Percentiles rank a stretch among this genome's conserved stretches.
phyloP scores from a whole-genome alignment of 2,888 invertebrate species.

The Tipula unca region DNA sequence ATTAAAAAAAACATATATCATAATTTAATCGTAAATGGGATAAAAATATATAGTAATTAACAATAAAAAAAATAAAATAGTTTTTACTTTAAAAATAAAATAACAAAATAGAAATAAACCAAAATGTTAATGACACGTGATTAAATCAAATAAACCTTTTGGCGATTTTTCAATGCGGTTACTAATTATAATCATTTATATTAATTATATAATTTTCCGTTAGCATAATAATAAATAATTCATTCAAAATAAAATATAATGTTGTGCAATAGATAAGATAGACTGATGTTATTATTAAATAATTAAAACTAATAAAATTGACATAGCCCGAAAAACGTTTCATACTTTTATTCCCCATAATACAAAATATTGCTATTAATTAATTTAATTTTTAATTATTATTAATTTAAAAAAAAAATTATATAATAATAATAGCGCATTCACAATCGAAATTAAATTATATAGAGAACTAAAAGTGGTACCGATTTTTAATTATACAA shows the following conservation, averaged over 20 bases:
- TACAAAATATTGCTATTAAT: background rate
- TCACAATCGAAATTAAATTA: background rate
- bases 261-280: constrained; percentile 15
- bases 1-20: background rate
- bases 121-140: background rate
- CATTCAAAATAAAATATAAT: background rate
- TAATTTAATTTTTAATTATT: background rate
- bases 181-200: too few relatives aligned
- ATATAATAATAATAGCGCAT: constrained; percentile 16
- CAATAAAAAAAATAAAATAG: background rate
- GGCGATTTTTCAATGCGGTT: constrained; percentile 19
- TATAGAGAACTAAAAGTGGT: background rate
- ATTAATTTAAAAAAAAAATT: background rate
- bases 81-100: background rate
- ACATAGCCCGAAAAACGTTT: constrained; percentile 20
- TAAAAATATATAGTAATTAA: background rate
- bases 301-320: background rate
- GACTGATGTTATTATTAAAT: constrained; percentile 15
- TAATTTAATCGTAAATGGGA: constrained; percentile 19
- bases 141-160: background rate
- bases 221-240: background rate
- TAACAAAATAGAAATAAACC: background rate
- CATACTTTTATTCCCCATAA: background rate
- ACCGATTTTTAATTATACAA: background rate
- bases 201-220: background rate